A percentile compares a stretch with the other conserved stretches of the same genome.
phyloP scores from a whole-genome alignment of 2,888 invertebrate genomes.

The Hipparchia sbordonii region DNA sequence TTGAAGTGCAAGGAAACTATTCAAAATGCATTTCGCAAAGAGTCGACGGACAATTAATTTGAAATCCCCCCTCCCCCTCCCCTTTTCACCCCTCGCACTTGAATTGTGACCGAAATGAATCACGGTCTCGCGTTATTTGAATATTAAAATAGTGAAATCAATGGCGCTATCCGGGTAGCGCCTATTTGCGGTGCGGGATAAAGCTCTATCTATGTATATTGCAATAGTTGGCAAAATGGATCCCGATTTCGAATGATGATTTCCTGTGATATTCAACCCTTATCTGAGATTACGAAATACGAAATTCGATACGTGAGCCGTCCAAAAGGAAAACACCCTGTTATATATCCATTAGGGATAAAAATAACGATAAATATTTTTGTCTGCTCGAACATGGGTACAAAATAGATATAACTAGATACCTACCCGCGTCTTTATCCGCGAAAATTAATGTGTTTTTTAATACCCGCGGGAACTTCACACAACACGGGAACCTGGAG shows the following conservation, averaged over 20 bases:
- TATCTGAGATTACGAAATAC: too few relatives aligned
- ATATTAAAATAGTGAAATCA: conserved; percentile 26
- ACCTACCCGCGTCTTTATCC: too few relatives aligned
- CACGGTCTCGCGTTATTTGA: conserved; percentile 21
- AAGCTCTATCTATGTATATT: conserved; percentile 10
- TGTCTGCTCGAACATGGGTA: too few relatives aligned
- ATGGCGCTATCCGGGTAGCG: conserved; percentile 10
- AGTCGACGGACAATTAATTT: conserved; percentile 18
- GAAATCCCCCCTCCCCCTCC: neutral
- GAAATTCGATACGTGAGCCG: too few relatives aligned
- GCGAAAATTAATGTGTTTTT: too few relatives aligned
- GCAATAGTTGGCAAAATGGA: neutral
- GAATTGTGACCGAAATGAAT: conserved; percentile 25
- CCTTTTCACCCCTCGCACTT: neutral
- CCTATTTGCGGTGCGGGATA: conserved; percentile 3
- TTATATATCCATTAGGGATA: neutral
- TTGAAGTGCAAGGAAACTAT: conserved; percentile 8
- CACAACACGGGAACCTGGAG: too few relatives aligned
- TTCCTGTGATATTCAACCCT: neutral
- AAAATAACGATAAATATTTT: too few relatives aligned
- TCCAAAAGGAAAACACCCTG: too few relatives aligned
- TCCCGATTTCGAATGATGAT: neutral
- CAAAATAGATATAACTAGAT: too few relatives aligned
- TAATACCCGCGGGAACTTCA: too few relatives aligned
- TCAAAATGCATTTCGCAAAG: conserved; percentile 14